Evolutionary conservation across 2,888 invertebrate genomes (phyloP), one percentile per base, ranked within the genome.

Genomic region (Lycophotia porphyrea): DNA sequence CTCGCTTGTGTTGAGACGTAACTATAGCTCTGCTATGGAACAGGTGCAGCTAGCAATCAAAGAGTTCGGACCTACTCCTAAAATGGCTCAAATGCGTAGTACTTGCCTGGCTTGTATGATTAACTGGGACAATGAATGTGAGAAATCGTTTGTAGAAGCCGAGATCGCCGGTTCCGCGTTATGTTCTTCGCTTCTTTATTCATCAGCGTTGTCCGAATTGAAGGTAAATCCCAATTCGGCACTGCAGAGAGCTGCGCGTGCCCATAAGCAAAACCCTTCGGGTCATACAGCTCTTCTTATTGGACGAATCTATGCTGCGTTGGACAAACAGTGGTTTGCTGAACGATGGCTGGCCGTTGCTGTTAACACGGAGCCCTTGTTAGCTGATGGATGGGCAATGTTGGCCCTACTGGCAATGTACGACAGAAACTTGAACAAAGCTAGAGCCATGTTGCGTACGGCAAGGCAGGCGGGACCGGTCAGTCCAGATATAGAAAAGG

Each of bases 351-450:
- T 92, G 9, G 90, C 95, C 1, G 93, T 86, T 58, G 94, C 96
- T 58, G 95, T 96, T 0, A 94, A 94, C 73, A 75, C 88, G 36
- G 96, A 96, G 80, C 95, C 96, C 2, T 84, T 92, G 42, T 86
- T 96, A 44, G 91, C 96, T 7, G 95, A 96, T 85, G 96, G 93
- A 0, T 96, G 96, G 96, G 95, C 95, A 5, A 88, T 95, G 80
- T 83, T 96, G 80, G 92, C 93, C n/a, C 67, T 95, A 31, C 82
- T 95, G 55, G 95, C 95, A 15, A 92, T 95, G 90, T 87, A 91
- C 64, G 91, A 93, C 55, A 91, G 89, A 65, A 88, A 94, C 39
- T 34, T 93, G 3, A 88, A 94, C 15, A 94, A 92, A 83, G 95
- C 95, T 3, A 91, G 91, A 64, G 87, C 90, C 2, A 92, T 95